phyloP scores from a whole-genome alignment of 2,888 invertebrate species.

The Agonopterix arenella region DNA sequence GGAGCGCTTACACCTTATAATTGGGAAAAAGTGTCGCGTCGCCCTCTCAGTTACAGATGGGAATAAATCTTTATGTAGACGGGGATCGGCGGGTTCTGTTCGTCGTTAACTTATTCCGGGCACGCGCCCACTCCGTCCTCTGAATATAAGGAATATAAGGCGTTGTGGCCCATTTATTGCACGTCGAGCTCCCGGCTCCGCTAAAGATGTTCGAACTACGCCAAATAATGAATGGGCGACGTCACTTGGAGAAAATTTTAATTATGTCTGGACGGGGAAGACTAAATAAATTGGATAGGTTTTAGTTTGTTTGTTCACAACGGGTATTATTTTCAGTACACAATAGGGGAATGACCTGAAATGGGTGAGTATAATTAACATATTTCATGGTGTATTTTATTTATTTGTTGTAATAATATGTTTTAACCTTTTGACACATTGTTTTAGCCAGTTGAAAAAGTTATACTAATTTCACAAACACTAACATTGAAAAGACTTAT shows the following conservation, averaged over 20 bases:
- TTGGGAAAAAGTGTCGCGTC: slow-evolving; percentile 75
- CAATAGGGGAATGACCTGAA: no score
- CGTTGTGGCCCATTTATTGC: slow-evolving; percentile 65
- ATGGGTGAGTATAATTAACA: no score
- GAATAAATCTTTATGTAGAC: slow-evolving; percentile 75
- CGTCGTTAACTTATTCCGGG: slow-evolving; percentile 54
- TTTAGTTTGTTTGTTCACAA: not conserved
- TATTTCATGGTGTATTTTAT: no score
- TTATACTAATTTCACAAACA: no score
- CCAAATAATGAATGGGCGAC: slow-evolving; percentile 61
- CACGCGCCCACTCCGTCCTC: slow-evolving; percentile 68
- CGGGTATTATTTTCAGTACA: not conserved
- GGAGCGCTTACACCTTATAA: slow-evolving; percentile 70
- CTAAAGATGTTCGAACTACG: slow-evolving; percentile 60
- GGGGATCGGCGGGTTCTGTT: slow-evolving; percentile 45
- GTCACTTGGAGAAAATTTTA: slow-evolving; percentile 56
- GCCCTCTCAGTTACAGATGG: slow-evolving; percentile 72
- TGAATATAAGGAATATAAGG: slow-evolving; percentile 68
- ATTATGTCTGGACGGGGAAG: slow-evolving; percentile 31
- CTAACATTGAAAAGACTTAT: no score
- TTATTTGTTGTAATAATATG: no score
- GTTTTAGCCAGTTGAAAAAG: no score
- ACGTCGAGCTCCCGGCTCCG: slow-evolving; percentile 39
- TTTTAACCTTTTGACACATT: no score
- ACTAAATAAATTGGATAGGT: not conserved